These are phyloP conservation scores for Coelopa pilipes DNA, from an alignment of 2,888 invertebrate species.

Conservation along the genomic window DNA sequence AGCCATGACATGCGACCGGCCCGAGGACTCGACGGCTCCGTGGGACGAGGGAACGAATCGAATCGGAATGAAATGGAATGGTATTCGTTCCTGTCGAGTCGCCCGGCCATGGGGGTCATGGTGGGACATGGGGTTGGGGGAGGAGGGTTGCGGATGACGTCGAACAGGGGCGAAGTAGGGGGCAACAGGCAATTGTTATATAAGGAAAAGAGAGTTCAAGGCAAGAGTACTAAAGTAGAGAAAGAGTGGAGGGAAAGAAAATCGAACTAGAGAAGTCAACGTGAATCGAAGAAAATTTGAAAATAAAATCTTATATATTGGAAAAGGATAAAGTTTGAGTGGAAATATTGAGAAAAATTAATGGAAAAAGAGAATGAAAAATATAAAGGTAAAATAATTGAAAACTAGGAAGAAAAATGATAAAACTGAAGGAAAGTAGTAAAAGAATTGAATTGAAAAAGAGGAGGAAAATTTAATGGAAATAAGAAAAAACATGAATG, in stretches of 20 bases:
- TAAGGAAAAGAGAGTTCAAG: too few species aligned
- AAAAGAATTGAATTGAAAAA: background rate
- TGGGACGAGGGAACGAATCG: background rate
- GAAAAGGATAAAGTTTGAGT: background rate
- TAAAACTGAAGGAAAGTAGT: background rate
- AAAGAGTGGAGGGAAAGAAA: too few species aligned
- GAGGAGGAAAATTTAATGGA: background rate
- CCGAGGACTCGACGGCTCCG: background rate
- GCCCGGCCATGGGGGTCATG: too few species aligned
- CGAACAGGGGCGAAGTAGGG: too few species aligned
- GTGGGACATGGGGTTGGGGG: too few species aligned
- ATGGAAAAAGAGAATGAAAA: background rate
- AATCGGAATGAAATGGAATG: conserved; percentile 6
- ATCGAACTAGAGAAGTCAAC: too few species aligned
- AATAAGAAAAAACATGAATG: background rate
- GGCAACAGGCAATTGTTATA: too few species aligned
- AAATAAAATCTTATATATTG: background rate
- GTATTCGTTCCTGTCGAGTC: background rate
- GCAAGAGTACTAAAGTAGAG: too few species aligned
- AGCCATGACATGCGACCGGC: conserved; percentile 30
- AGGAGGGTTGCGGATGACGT: too few species aligned
- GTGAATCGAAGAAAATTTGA: too few species aligned
- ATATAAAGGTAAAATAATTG: background rate
- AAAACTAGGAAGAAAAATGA: background rate
- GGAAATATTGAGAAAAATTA: background rate